Evolutionary conservation across 1,140 invertebrate genomes (phyloP), one percentile per base, ranked within the genome.

Genomic region (Amphibalanus amphitrite): DNA sequence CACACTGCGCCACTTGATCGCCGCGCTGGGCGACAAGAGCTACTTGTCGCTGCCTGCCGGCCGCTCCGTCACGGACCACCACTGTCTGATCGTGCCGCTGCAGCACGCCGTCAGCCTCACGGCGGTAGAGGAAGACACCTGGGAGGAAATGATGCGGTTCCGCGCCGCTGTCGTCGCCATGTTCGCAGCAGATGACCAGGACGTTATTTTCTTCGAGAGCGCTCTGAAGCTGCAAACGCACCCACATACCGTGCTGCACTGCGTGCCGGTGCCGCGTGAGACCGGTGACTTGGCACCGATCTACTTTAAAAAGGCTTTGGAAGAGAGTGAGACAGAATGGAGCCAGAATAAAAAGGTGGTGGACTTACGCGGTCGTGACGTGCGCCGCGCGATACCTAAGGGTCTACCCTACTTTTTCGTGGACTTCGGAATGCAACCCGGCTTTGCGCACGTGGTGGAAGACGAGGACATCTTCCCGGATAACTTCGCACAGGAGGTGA

Each of bases 401-500:
- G 93, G 92, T 8, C 85, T 98, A 71, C 89, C 95, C 0, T 98
- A 98, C 79, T 96, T 98, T 81, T 86, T 86, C 82, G 89, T 98
- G 0, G 87, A 93, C 80, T 98, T 98, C 85, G 95, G 92, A 33
- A 85, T 86, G 80, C 86, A 93, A 69, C 84, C 86, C 65, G 96
- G 96, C 3, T 98, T 90, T 82, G 95, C 93, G 72, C 95, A 98
- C 82, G 90, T 97, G 0, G 95, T 98, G 77, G 96, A 98, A 82
- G 91, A 98, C 82, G 90, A 95, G 79, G 82, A 86, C 72, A 77
- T 86, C 38, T 98, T 98, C 82, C 90, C 94, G 0, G 81, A 78
- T 68, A 91, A 92, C 82, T 98, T 98, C 87, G 95, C 91, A 64
- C 88, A 92, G 89, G 92, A 97, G 88, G 89, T 97, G 29, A 88